Percentiles rank a stretch among this genome's conserved stretches.
phyloP scores from a whole-genome alignment of 92 coral and sea anemone species.

The Plumapathes pennacea region DNA sequence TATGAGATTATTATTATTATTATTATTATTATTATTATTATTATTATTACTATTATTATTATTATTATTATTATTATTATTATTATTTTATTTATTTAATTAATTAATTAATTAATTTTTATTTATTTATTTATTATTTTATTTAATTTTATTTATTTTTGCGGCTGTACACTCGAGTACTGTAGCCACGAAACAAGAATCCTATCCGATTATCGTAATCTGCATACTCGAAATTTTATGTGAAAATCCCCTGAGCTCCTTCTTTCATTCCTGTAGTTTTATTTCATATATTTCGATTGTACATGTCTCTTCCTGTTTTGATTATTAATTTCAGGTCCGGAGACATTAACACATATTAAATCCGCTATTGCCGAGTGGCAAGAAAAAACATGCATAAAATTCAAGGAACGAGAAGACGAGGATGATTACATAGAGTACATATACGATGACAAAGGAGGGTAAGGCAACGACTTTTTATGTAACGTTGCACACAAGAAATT shows the following conservation, averaged over 20 bases:
- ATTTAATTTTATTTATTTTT: background rate
- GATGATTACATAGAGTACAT: slow-evolving; percentile 45
- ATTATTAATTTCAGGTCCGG: slow-evolving; percentile 5
- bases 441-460: slow-evolving; percentile 48
- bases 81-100: slow-evolving; percentile 46
- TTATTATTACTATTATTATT: no score
- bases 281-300: background rate
- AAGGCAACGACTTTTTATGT: background rate
- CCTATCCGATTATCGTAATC: no score
- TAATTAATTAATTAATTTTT: slow-evolving; percentile 24
- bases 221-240: no score
- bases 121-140: background rate
- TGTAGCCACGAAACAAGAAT: no score
- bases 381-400: slow-evolving; percentile 15
- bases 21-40: no score
- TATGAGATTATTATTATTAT: no score
- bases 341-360: slow-evolving; percentile 9
- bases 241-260: background rate
- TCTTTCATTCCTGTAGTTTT: background rate
- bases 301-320: background rate
- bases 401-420: slow-evolving; percentile 20
- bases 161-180: no score
- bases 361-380: slow-evolving; percentile 48
- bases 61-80: slow-evolving; percentile 23
- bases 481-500: background rate